phyloP scores from a whole-genome alignment of 2,113 vertebrate species.

The Pelmatolapia mariae region DNA sequence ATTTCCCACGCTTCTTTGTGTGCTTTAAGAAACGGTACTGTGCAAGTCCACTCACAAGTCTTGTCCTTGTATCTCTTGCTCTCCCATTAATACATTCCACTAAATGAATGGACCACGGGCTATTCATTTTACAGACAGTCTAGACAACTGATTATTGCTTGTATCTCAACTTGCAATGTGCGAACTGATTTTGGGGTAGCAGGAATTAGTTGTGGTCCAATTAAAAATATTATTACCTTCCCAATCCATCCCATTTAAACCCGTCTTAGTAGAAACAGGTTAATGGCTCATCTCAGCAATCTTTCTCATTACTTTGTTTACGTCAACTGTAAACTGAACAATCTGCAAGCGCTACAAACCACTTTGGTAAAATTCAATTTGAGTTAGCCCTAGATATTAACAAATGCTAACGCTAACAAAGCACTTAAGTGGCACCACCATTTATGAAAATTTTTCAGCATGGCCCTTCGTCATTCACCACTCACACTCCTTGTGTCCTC shows the following conservation, averaged over 20 bases:
- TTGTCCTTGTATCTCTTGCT: slow-evolving; percentile 8
- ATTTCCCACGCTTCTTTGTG: not conserved
- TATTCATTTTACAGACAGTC: slow-evolving; percentile 35
- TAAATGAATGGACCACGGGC: slow-evolving; percentile 13
- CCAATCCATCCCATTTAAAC: not conserved
- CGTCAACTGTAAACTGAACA: not conserved
- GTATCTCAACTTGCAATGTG: slow-evolving; percentile 16
- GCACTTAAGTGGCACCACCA: not conserved
- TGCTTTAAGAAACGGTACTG: not conserved
- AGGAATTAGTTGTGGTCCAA: slow-evolving; percentile 20
- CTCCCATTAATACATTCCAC: not conserved
- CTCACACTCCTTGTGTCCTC: not conserved
- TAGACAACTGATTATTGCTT: slow-evolving; percentile 26
- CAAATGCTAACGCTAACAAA: not conserved
- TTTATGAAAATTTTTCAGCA: not conserved
- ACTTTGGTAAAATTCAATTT: not conserved
- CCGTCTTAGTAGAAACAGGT: not conserved
- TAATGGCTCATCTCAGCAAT: not conserved
- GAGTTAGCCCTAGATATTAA: not conserved
- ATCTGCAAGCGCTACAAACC: not conserved
- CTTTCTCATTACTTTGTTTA: not conserved
- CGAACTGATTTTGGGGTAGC: slow-evolving; percentile 2
- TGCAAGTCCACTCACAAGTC: not conserved
- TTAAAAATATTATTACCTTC: slow-evolving; percentile 27
- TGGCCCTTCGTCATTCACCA: not conserved